Percentiles rank a stretch among this genome's conserved stretches.
These are phyloP conservation scores for Phyllotis vaccarum DNA, from an alignment of 2,797 vertebrate species.

Conservation along the genomic window DNA sequence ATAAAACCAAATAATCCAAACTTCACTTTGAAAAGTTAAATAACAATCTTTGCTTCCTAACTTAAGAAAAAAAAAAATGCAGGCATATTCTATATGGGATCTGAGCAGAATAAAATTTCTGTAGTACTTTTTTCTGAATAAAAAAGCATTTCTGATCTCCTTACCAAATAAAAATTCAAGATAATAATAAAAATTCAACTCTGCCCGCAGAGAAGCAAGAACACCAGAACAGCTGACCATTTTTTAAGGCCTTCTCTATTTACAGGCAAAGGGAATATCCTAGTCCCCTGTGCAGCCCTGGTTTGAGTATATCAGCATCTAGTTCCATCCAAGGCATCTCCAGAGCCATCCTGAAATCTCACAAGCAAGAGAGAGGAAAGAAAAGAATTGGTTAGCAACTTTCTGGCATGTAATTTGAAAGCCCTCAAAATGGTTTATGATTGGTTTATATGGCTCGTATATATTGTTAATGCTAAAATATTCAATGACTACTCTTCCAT, in stretches of 20 bases:
- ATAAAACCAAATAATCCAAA: slow-evolving; percentile 49
- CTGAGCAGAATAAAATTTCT: not conserved
- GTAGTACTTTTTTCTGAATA: slow-evolving; percentile 2
- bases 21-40: slow-evolving; percentile 53
- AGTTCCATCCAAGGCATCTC: not conserved
- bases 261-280: not conserved
- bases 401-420: not conserved
- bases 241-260: not conserved
- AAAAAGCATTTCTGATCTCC: slow-evolving; percentile 27
- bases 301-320: not conserved
- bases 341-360: not conserved
- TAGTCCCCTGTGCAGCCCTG: not conserved
- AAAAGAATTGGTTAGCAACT: not conserved
- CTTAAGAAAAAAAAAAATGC: no score
- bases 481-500: not conserved
- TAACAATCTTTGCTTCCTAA: not conserved
- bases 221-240: not conserved
- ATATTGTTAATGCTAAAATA: not conserved
- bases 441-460: not conserved
- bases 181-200: slow-evolving; percentile 51
- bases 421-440: not conserved
- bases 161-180: slow-evolving; percentile 45
- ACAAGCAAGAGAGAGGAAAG: not conserved
- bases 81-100: slow-evolving; percentile 3
- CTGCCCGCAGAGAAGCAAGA: not conserved